Evolutionary conservation across 2,888 invertebrate genomes (phyloP), one percentile per base, ranked within the genome.

Genomic region (Emmelina monodactyla): DNA sequence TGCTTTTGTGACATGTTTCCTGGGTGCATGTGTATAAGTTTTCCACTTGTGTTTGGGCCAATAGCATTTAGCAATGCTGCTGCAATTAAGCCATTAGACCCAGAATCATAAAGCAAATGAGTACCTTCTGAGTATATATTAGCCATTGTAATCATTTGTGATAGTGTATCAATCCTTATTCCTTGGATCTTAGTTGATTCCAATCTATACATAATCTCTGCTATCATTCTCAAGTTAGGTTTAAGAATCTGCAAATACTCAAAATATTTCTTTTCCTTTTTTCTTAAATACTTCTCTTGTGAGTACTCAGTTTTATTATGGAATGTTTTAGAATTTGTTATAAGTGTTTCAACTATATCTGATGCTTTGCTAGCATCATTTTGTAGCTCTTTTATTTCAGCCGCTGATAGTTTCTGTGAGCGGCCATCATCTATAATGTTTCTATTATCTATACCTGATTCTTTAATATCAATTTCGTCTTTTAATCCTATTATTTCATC

Each of bases 191-290:
- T 91, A 2, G 71, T 75, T 0, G 91, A 85, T 55, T 92, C 91
- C 56, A 90, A 87, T 34, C 85, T 84, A 57, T 90, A 92, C 67
- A 92, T 92, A 53, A 95, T 89, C 50, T 95, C 92, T 13, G 89
- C 82, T 30, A 98, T 67, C n/a, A 92, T 71, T 31, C 93, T 81
- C 37, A 97, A 82, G 22, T 87, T 91, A 1, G 97, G 96, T 55
- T 83, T 86, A 3, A 89, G 75, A 32, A 97, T 83, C 46, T 88
- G 88, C 11, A 95, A 75, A 55, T 87, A 90, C 53, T 91, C 91
- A 57, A 88, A 91, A 69, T 96, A 97, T 69, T 97, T 97, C 50
- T 89, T 91, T 53, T 93, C 92, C 64, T 99, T 99, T 62, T 97
- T 97, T 51, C 89, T 91, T 29, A 97, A 82, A 64, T 97, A 98